Conservation (phyloP, 2,797 vertebrate species). For the Pipistrellus pipistrellus region DNA sequence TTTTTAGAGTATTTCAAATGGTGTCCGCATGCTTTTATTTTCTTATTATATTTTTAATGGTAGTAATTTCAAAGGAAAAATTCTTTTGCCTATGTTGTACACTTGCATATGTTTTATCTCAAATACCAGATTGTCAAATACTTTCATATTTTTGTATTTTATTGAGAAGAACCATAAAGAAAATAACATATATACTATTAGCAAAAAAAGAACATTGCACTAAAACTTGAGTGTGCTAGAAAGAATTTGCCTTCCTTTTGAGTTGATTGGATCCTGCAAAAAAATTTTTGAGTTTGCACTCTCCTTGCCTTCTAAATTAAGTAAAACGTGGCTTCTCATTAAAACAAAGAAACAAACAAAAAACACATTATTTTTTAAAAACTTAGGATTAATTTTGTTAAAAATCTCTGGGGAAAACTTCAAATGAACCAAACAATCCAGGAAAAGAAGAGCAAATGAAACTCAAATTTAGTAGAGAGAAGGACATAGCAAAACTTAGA, state of each 20-base stretch:
- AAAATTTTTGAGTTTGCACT: neutral
- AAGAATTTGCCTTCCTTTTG: slow-evolving; percentile 3
- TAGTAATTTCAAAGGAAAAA: neutral
- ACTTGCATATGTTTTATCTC: neutral
- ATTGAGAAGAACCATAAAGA: neutral
- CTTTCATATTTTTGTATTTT: neutral
- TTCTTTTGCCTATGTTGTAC: neutral
- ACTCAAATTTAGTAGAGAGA: neutral
- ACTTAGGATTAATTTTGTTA: neutral
- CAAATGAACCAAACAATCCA: neutral
- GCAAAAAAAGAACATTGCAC: neutral
- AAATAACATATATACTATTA: neutral
- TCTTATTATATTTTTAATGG: neutral
- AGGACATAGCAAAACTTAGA: neutral
- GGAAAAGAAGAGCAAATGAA: neutral
- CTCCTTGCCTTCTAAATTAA: neutral
- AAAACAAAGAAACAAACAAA: neutral
- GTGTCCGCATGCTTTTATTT: neutral
- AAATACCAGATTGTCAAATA: neutral
- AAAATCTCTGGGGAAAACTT: neutral
- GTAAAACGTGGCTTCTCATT: neutral
- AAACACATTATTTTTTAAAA: neutral
- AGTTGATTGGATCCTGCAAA: neutral
- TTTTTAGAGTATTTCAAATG: neutral
- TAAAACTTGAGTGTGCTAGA: neutral